Conservation (phyloP, 2,113 vertebrate species). For the Elachura formosa region DNA sequence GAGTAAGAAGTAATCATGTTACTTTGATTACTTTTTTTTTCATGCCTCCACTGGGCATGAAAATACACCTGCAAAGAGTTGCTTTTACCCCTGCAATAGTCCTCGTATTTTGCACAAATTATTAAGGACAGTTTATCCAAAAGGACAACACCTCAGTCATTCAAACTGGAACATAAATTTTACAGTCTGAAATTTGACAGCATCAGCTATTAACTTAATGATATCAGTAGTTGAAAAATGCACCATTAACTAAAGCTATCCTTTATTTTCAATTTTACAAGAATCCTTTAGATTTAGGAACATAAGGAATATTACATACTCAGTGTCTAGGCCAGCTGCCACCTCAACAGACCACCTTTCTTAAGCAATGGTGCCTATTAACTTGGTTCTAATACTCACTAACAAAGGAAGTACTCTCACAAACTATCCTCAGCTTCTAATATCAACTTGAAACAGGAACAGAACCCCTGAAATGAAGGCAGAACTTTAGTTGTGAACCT, state of each 20-base stretch:
- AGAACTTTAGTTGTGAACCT: background rate
- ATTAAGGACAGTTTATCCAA: background rate
- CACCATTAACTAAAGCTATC: background rate
- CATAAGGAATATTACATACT: background rate
- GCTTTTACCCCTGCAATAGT: background rate
- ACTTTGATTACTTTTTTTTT: too few relatives aligned
- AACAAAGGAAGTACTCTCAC: background rate
- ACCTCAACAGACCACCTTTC: background rate
- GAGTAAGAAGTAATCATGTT: background rate
- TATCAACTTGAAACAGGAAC: background rate
- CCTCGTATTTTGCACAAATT: background rate
- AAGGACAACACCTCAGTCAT: background rate
- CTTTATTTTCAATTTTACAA: background rate
- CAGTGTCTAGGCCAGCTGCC: background rate
- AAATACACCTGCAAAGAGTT: background rate
- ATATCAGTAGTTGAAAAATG: background rate
- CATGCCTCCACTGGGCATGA: background rate
- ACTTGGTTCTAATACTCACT: background rate
- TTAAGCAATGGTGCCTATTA: background rate
- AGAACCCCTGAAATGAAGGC: background rate
- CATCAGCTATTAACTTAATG: background rate
- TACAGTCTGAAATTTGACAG: background rate
- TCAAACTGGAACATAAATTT: background rate
- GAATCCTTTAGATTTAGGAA: background rate
- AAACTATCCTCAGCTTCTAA: background rate